Conservation (phyloP, 2,888 invertebrate genomes). For the Actias luna region DNA sequence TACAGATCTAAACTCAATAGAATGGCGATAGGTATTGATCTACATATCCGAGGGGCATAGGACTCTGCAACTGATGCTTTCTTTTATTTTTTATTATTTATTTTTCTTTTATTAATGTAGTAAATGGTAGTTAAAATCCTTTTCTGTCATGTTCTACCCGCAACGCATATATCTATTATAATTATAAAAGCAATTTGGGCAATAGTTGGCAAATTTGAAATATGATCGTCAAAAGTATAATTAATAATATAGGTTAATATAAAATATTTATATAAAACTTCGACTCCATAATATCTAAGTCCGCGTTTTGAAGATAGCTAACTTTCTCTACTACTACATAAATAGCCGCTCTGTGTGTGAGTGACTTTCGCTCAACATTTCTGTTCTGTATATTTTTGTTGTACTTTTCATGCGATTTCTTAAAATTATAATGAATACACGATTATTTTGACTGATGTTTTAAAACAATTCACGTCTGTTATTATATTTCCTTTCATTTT, state of each 20-base stretch:
- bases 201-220: not conserved
- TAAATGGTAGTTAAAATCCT: too few species aligned
- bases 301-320: conserved; percentile 40
- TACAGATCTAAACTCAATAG: too few species aligned
- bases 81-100: too few species aligned
- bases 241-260: not conserved
- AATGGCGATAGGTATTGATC: too few species aligned
- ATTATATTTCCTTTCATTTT: not conserved
- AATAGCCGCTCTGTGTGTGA: conserved; percentile 51
- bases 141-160: too few species aligned
- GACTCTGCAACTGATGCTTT: too few species aligned
- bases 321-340: conserved; percentile 73
- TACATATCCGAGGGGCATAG: too few species aligned
- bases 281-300: conserved; percentile 39
- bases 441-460: conserved; percentile 3
- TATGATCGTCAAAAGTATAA: not conserved
- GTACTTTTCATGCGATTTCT: conserved; percentile 53
- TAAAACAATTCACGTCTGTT: not conserved
- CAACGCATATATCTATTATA: too few species aligned
- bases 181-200: too few species aligned
- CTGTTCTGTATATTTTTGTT: conserved; percentile 44
- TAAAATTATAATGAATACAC: conserved; percentile 22
- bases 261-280: conserved; percentile 6
- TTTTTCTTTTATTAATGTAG: too few species aligned
- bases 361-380: conserved; percentile 64